These are phyloP conservation scores for Accipiter minullus DNA, from an alignment of 2,797 vertebrate species.

Conservation along the genomic window DNA sequence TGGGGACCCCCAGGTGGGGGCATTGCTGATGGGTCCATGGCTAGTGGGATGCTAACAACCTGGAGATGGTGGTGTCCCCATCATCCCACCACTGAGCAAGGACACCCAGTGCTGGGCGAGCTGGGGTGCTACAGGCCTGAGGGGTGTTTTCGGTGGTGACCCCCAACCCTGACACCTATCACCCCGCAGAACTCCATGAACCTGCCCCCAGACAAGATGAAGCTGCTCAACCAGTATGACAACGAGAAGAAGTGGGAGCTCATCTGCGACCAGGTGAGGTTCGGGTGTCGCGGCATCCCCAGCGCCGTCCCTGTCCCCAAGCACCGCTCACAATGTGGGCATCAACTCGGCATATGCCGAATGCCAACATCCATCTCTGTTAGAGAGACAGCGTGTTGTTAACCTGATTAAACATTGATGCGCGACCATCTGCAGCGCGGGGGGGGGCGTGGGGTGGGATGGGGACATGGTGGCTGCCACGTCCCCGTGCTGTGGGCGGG, in stretches of 20 bases:
- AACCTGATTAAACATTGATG: neutral
- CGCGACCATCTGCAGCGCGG: rapidly evolving
- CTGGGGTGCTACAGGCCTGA: neutral
- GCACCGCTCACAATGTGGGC: rapidly evolving
- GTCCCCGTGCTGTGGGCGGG: rapidly evolving
- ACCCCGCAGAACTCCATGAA: conserved; percentile 91
- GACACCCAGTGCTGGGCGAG: neutral
- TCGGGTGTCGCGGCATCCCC: rapidly evolving
- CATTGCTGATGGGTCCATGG: neutral
- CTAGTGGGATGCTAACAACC: neutral
- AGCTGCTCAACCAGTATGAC: conserved; percentile 89
- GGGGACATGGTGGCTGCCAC: neutral
- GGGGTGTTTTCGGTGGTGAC: neutral
- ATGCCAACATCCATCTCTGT: neutral
- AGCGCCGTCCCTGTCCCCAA: neutral
- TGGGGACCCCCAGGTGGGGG: neutral
- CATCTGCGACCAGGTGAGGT: conserved; percentile 89
- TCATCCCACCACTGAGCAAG: neutral
- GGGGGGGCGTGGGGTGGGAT: neutral
- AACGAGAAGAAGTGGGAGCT: conserved; percentile 97
- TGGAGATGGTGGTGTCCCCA: neutral
- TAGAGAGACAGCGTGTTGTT: neutral
- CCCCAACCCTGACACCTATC: neutral
- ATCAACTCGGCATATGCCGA: rapidly evolving
- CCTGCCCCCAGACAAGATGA: conserved; percentile 93